Percentiles rank a stretch among this genome's conserved stretches.
These are phyloP conservation scores for Philereme transversata DNA, from an alignment of 2,888 invertebrate species.

Conservation along the genomic window DNA sequence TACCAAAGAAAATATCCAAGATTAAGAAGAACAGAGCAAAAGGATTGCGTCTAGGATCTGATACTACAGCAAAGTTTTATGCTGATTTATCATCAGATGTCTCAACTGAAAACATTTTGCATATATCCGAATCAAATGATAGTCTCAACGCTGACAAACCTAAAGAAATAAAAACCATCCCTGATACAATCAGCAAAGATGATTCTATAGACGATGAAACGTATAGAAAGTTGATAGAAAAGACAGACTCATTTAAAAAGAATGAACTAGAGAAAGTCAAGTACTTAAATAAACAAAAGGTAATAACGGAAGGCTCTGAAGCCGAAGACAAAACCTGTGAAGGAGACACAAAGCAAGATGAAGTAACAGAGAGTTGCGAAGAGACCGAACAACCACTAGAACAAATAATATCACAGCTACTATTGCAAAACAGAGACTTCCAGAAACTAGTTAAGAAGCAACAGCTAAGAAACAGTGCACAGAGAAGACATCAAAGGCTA, in stretches of 20 bases:
- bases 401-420: constrained; percentile 91
- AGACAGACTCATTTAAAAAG: constrained; percentile 82
- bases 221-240: constrained; percentile 76
- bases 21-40: constrained; percentile 87
- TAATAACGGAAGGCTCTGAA: constrained; percentile 75
- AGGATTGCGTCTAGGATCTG: constrained; percentile 71
- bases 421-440: constrained; percentile 93
- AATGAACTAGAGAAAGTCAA: constrained; percentile 80
- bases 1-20: constrained; percentile 89
- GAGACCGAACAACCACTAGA: constrained; percentile 85
- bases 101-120: constrained; percentile 84
- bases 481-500: constrained; percentile 81
- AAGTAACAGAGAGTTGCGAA: constrained; percentile 60
- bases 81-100: constrained; percentile 86
- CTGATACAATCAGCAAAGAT: constrained; percentile 68
- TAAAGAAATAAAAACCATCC: constrained; percentile 50
- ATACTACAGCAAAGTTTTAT: constrained; percentile 87
- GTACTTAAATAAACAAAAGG: constrained; percentile 77
- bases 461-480: constrained; percentile 82
- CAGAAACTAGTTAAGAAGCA: constrained; percentile 91
- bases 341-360: constrained; percentile 45
- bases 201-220: constrained; percentile 78
- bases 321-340: constrained; percentile 63
- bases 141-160: constrained; percentile 78
- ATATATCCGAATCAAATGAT: constrained; percentile 87